Evolutionary conservation across 2,113 vertebrate species (phyloP).

Genomic region (Scytalopus superciliaris): DNA sequence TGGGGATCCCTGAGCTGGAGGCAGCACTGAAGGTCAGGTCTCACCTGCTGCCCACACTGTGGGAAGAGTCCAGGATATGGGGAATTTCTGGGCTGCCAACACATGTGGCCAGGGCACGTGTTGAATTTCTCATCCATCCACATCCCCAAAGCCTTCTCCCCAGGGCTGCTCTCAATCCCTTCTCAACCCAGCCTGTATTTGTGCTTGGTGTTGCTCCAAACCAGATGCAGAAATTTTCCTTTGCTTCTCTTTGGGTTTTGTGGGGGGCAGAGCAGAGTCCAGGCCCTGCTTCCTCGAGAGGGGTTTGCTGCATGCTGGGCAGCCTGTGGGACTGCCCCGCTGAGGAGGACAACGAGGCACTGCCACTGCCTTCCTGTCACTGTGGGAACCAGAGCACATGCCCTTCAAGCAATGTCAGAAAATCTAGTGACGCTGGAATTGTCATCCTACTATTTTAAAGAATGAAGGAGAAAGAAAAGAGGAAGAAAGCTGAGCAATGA

Average conservation of each 20-base stretch:
- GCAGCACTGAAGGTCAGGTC: not conserved
- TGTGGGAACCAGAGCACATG: not conserved
- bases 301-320: not conserved
- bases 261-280: not conserved
- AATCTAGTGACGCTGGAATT: not conserved
- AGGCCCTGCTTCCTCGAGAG: fast-evolving
- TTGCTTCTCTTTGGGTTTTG: not conserved
- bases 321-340: not conserved
- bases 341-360: not conserved
- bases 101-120: not conserved
- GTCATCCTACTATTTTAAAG: not conserved
- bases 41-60: not conserved
- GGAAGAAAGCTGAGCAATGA: not conserved
- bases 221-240: not conserved
- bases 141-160: not conserved
- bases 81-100: not conserved
- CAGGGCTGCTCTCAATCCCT: not conserved
- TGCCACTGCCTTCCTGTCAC: not conserved
- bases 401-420: not conserved
- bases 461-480: not conserved
- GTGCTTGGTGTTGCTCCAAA: not conserved
- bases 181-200: too few relatives aligned
- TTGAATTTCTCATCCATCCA: not conserved
- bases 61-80: not conserved
- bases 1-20: not conserved